Evolutionary conservation across 2,888 invertebrate species (phyloP).

Genomic region (Tigriopus californicus): DNA sequence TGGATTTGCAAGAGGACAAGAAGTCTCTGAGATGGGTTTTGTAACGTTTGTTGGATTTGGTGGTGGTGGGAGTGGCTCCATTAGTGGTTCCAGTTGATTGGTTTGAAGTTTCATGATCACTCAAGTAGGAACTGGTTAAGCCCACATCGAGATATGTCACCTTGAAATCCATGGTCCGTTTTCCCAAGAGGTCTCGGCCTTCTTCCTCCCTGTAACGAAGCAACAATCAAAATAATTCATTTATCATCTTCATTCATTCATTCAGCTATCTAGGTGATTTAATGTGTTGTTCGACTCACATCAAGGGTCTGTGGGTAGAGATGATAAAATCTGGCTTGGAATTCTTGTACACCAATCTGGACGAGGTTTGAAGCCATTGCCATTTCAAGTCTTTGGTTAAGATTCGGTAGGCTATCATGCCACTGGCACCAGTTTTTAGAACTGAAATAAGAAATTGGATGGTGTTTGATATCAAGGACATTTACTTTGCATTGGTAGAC

Average conservation of each 20-base stretch:
- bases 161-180: conserved; percentile 97
- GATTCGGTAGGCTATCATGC: conserved; percentile 95
- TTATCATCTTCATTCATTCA: no score
- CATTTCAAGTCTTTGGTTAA: conserved; percentile 82
- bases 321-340: conserved; percentile 98
- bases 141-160: conserved; percentile 91
- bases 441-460: conserved; percentile 42
- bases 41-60: conserved; percentile 67
- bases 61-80: conserved; percentile 28
- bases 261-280: no score
- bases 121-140: conserved; percentile 71
- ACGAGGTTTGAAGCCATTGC: conserved; percentile 96
- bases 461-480: background rate
- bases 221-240: background rate
- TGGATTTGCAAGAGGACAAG: conserved; percentile 71
- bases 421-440: conserved; percentile 94
- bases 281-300: conserved; percentile 43
- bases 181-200: conserved; percentile 86
- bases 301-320: conserved; percentile 91
- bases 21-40: conserved; percentile 85
- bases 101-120: conserved; percentile 54
- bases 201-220: conserved; percentile 71
- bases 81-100: conserved; percentile 24
- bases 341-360: conserved; percentile 93
- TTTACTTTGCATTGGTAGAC: background rate